Evolutionary conservation across 2,888 invertebrate species (phyloP).

Genomic region (Drosophila austrosaltans): DNA sequence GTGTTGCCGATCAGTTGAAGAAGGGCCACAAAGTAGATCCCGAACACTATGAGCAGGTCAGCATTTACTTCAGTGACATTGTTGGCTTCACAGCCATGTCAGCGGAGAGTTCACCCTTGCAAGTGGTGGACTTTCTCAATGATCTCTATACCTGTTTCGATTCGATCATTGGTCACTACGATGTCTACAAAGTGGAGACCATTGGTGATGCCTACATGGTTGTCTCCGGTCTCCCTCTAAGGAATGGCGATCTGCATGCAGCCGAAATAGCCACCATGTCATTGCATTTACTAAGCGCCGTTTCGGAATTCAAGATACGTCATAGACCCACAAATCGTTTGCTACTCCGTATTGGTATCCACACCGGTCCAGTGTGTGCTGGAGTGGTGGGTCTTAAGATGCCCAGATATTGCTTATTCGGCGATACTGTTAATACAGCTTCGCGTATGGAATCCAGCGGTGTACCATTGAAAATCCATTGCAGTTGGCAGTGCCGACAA

Average conservation of each 20-base stretch:
- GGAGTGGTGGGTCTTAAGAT: constrained; percentile 96
- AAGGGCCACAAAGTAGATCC: constrained; percentile 94
- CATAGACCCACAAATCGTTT: constrained; percentile 94
- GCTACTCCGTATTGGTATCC: constrained; percentile 94
- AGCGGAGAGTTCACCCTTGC: constrained; percentile 94
- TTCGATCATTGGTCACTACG: constrained; percentile 95
- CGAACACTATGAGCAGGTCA: constrained; percentile 93
- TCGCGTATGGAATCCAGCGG: constrained; percentile 94
- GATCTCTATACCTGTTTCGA: constrained; percentile 98
- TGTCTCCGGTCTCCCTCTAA: constrained; percentile 93
- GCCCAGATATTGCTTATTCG: constrained; percentile 96
- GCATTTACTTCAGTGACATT: constrained; percentile 97
- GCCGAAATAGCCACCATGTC: constrained; percentile 98
- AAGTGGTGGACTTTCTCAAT: constrained; percentile 96
- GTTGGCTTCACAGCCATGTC: constrained; percentile 97
- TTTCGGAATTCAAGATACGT: constrained; percentile 93
- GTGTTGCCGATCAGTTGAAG: constrained; percentile 96
- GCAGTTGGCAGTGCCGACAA: constrained; percentile 89
- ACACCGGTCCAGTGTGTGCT: constrained; percentile 96
- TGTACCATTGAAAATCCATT: constrained; percentile 92
- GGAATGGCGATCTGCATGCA: constrained; percentile 95
- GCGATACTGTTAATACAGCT: constrained; percentile 96
- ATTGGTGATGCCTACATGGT: constrained; percentile 97
- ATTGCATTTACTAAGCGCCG: constrained; percentile 91
- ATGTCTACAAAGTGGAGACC: constrained; percentile 97